Base-by-base conservation (phyloP, 1,140 invertebrate species). In the Spodoptera frugiperda region DNA sequence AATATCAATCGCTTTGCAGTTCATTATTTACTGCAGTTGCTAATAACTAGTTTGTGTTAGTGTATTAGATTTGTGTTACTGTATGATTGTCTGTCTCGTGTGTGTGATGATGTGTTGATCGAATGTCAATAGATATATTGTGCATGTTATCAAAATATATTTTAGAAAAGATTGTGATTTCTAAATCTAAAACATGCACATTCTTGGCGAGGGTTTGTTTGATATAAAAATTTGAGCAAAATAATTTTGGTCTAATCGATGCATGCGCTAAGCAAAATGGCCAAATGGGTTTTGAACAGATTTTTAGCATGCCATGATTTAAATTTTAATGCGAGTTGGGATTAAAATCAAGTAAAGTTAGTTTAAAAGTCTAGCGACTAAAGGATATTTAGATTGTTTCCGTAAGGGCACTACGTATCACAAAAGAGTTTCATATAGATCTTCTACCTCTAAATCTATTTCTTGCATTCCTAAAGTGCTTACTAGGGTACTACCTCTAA, bases 1-100 rank as follows among this genome's bases (percentile, higher is more conserved):
- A 89, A 88, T 92, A 91, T 94, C 88, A 95, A 94, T 95, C 88
- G 93, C 84, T 90, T 94, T 94, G 92, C 87, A 87, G 93, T 91
- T 89, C 92, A 83, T 85, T 87, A 51, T 79, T 80, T 79, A 93
- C 86, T 91, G 89, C 87, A 75, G 84, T 49, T 79, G 77, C 74
- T 80, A 90, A 76, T 84, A 76, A 84, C 79, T 82, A 75, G 39
- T 77, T 71, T 39, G 33, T 87, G 82, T 91, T 19, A 79, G 85
- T 91, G 83, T 92, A 76, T 65, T 46, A 84, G 70, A 78, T 44
- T 25, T 74, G 77, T 79, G 25, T 76, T 46, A 19, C 48, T 77
- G 44, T 79, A 44, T 80, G 49, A 65, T 76, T 65, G 49, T 67
- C 30, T 74, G 30, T 5, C 39, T 55, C 63, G 44, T 72, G 70